These are phyloP conservation scores for Agonum fuliginosum DNA, from an alignment of 2,888 invertebrate genomes.

Conservation along the genomic window DNA sequence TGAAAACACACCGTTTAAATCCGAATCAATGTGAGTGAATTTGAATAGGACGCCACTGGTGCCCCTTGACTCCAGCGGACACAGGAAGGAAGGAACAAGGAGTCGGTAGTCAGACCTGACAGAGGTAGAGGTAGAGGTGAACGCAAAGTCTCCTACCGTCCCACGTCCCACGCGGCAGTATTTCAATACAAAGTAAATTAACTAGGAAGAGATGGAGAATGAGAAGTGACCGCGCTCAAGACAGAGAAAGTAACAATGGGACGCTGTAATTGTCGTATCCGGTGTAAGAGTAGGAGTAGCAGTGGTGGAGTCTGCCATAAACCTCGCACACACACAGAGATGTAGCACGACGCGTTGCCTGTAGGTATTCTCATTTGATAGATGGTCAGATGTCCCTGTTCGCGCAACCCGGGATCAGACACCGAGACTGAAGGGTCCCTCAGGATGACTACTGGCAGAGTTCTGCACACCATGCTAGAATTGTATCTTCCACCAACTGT, in stretches of 20 bases:
- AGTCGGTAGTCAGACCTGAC: constrained; percentile 61
- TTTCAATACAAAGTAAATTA: constrained; percentile 67
- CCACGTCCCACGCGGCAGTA: constrained; percentile 62
- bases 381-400: constrained; percentile 70
- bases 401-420: constrained; percentile 69
- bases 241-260: constrained; percentile 49
- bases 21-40: not conserved
- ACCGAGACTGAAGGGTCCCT: constrained; percentile 70
- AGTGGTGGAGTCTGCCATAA: constrained; percentile 17
- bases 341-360: not conserved
- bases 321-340: not conserved
- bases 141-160: constrained; percentile 62
- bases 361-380: constrained; percentile 65
- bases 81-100: constrained; percentile 59
- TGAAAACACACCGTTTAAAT: not conserved
- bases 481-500: not conserved
- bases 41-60: constrained; percentile 6
- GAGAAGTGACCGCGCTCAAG: constrained; percentile 52
- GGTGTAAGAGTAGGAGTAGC: constrained; percentile 48
- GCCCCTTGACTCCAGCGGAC: constrained; percentile 17
- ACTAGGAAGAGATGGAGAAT: constrained; percentile 66
- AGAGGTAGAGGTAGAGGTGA: constrained; percentile 55
- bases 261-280: constrained; percentile 65
- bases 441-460: constrained; percentile 67
- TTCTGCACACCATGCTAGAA: not conserved